A percentile compares a stretch with the other conserved stretches of the same genome.
Conservation (phyloP, 1,140 invertebrate genomes). For the Drosophila bocki region DNA sequence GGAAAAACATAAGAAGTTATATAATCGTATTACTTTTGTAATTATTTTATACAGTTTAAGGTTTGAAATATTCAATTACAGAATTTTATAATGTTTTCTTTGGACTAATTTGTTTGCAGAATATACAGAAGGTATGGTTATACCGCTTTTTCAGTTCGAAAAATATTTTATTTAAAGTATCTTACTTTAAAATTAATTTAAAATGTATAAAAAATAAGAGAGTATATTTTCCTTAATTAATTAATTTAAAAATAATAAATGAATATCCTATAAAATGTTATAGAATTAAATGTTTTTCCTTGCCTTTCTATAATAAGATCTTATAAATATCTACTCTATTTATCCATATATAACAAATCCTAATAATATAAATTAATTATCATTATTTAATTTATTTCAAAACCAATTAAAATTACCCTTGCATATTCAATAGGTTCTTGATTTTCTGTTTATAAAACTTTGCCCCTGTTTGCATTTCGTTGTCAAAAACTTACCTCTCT, state of each 20-base stretch:
- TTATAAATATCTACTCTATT: background rate
- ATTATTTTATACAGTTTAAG: background rate
- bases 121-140: no score
- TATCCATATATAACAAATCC: accelerated
- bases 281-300: background rate
- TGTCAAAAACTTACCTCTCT: conserved; percentile 57
- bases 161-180: no score
- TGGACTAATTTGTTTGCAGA: no score
- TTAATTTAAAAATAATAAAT: no score
- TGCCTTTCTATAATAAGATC: background rate
- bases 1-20: background rate
- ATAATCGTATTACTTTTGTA: no score
- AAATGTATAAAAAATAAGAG: no score
- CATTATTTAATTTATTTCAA: background rate
- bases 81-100: no score
- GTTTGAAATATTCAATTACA: background rate
- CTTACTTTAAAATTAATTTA: no score
- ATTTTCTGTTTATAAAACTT: conserved; percentile 14
- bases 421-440: conserved; percentile 11
- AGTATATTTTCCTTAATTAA: no score
- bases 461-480: conserved; percentile 8
- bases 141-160: no score
- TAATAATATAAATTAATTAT: background rate
- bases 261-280: no score
- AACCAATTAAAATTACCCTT: conserved; percentile 6